These are phyloP conservation scores for Dasyprocta punctata DNA, from an alignment of 2,113 vertebrate genomes.

Conservation along the genomic window DNA sequence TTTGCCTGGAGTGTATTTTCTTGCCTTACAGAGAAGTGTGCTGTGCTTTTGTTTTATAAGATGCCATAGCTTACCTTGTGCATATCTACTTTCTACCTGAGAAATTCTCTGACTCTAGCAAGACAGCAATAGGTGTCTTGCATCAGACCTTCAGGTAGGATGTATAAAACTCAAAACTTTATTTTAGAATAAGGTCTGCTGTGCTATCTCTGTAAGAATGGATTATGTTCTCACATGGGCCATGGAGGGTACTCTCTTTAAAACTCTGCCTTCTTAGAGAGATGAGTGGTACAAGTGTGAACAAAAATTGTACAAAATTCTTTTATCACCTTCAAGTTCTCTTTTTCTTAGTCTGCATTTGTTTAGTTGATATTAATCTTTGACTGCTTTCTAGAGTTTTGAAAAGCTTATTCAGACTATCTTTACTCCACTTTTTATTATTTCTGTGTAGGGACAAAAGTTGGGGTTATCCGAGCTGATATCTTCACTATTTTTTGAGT, in stretches of 20 bases:
- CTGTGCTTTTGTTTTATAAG: background rate
- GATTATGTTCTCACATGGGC: no score
- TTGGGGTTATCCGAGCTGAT: background rate
- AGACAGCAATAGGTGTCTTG: background rate
- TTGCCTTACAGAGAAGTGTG: background rate
- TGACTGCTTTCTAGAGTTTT: background rate
- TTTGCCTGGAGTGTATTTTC: background rate
- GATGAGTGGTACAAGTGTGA: background rate
- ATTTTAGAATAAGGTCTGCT: background rate
- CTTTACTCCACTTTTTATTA: background rate
- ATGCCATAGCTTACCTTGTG: background rate
- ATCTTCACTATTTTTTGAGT: background rate
- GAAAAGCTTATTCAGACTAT: background rate
- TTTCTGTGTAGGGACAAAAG: background rate
- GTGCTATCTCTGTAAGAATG: background rate
- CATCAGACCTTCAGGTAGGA: background rate
- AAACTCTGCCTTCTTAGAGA: background rate
- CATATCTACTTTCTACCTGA: background rate
- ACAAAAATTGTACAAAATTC: background rate
- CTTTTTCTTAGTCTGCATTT: background rate
- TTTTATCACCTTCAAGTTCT: background rate
- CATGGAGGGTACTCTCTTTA: background rate
- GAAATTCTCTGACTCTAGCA: background rate
- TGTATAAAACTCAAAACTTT: background rate
- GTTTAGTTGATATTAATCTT: background rate